These are phyloP conservation scores for Rotaria magnacalcarata DNA, from an alignment of 2,888 invertebrate genomes.

Conservation along the genomic window DNA sequence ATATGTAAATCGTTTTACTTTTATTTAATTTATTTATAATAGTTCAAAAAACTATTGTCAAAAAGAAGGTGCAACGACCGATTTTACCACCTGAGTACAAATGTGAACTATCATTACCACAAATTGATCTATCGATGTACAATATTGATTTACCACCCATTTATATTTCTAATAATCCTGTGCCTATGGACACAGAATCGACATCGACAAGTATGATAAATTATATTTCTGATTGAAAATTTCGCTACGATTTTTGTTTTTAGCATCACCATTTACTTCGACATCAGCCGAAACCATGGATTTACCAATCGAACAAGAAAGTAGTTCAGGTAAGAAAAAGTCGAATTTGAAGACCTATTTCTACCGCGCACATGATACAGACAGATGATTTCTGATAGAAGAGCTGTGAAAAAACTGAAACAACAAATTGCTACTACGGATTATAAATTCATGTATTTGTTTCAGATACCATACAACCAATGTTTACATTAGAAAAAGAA, in stretches of 20 bases:
- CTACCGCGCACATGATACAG: too few species aligned
- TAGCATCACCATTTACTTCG: not conserved
- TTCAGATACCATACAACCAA: not conserved
- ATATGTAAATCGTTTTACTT: not conserved
- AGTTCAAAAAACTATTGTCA: not conserved
- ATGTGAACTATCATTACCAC: not conserved
- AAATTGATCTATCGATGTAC: not conserved
- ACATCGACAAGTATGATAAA: not conserved
- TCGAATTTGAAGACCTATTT: not conserved
- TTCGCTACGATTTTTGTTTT: not conserved
- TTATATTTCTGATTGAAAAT: not conserved
- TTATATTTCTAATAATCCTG: not conserved
- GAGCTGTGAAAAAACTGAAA: too few species aligned
- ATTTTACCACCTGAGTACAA: not conserved
- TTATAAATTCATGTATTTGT: not conserved
- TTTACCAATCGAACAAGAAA: not conserved
- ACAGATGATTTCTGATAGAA: too few species aligned
- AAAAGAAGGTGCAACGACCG: not conserved
- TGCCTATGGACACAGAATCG: not conserved
- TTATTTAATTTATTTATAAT: not conserved
- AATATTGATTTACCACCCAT: not conserved
- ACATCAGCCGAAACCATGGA: not conserved
- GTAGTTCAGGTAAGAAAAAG: not conserved
- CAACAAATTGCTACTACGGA: too few species aligned
- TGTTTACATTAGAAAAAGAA: not conserved